phyloP scores from a whole-genome alignment of 2,797 vertebrate species.

The Smutsia temminckii region DNA sequence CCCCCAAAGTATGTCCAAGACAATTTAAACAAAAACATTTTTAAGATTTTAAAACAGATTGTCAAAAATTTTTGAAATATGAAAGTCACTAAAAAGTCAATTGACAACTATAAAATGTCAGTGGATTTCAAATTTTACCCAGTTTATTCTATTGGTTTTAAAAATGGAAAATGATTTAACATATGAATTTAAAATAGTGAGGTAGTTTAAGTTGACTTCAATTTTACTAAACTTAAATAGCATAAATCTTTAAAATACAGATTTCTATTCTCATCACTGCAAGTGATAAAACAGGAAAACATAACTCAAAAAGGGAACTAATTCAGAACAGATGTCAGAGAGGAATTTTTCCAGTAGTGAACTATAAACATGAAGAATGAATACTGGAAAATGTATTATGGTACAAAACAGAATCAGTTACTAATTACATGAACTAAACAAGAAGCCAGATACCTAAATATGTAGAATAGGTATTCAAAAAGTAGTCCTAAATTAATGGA shows the following conservation, averaged over 20 bases:
- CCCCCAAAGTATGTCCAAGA: not conserved
- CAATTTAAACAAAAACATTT: slow-evolving; percentile 45
- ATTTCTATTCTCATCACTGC: slow-evolving; percentile 64
- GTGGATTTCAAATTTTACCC: not conserved
- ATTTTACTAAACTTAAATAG: slow-evolving; percentile 49
- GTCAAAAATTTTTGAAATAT: not conserved
- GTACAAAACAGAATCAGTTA: slow-evolving; percentile 71
- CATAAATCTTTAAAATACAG: slow-evolving; percentile 67
- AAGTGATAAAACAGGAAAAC: slow-evolving; percentile 75
- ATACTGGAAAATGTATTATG: slow-evolving; percentile 77
- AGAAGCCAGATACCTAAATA: slow-evolving; percentile 76
- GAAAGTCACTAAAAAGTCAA: slow-evolving; percentile 35
- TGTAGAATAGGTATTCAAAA: slow-evolving; percentile 57
- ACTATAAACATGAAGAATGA: slow-evolving; percentile 73
- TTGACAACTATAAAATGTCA: slow-evolving; percentile 28
- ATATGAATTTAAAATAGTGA: slow-evolving; percentile 52
- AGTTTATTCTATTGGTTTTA: not conserved
- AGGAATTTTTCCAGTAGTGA: slow-evolving; percentile 71
- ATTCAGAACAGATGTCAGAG: slow-evolving; percentile 80
- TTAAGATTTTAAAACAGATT: slow-evolving; percentile 23
- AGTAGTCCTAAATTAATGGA: slow-evolving; percentile 71
- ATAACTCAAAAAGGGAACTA: slow-evolving; percentile 72
- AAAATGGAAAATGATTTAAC: slow-evolving; percentile 33
- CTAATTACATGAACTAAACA: slow-evolving; percentile 75
- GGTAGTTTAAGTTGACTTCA: slow-evolving; percentile 43